A percentile compares a stretch with the other conserved stretches of the same genome.
These are phyloP conservation scores for Psammodynastes pulverulentus DNA, from an alignment of 2,113 vertebrate species.

Conservation along the genomic window DNA sequence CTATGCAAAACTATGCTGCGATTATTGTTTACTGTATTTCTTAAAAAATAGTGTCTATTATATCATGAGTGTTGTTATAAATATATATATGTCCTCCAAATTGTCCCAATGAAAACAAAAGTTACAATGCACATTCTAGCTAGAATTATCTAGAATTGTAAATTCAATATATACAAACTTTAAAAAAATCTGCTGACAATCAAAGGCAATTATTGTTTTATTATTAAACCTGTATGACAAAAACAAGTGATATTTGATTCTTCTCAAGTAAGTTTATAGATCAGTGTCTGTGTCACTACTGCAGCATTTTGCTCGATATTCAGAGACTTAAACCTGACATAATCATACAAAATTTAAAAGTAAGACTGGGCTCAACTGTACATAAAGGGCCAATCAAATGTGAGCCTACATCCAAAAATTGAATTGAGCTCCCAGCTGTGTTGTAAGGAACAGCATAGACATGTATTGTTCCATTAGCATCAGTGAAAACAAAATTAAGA, in stretches of 20 bases:
- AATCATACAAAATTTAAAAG: background rate
- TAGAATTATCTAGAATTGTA: background rate
- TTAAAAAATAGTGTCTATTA: background rate
- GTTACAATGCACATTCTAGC: background rate
- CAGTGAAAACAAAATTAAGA: background rate
- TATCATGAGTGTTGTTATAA: background rate
- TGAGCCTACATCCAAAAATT: background rate
- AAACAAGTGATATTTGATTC: background rate
- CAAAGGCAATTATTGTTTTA: background rate
- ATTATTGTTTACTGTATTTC: background rate
- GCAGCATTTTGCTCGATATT: background rate
- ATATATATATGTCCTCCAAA: background rate
- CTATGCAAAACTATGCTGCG: background rate
- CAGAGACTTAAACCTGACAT: background rate
- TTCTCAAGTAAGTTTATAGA: background rate
- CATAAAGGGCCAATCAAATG: background rate
- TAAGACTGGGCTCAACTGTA: background rate
- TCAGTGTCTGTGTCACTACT: background rate
- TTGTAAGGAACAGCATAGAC: background rate
- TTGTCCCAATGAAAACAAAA: background rate
- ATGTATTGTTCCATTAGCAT: background rate
- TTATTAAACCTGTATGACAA: background rate
- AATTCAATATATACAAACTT: background rate
- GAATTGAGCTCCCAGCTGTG: background rate
- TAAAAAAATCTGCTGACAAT: background rate